Base-by-base conservation (phyloP, 2,888 invertebrate genomes). In the Aspidapion aeneum region DNA sequence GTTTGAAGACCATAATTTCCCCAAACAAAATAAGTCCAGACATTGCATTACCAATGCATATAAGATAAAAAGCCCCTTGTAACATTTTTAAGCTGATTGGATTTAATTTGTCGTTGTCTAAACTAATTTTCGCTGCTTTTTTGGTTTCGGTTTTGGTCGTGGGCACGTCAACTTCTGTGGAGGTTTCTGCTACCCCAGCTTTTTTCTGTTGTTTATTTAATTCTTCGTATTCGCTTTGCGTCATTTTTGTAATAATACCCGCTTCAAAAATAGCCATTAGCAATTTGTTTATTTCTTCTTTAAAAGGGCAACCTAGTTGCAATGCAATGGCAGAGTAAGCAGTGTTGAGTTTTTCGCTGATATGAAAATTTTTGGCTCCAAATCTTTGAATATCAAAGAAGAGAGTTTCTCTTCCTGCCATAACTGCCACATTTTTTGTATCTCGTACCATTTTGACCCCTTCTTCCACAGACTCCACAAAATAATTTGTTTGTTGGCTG, bases 291-390 rank as follows among this genome's bases (percentile, higher is more conserved):
- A 91, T 84, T 67, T 89, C 89, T 72, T 90, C 88, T 50, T 89
- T 80, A 74, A 86, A 91, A 1, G 90, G 90, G 72, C 90, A 90
- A 16, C 91, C 91, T 57, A 87, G 84, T 81, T 90, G 91, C 61
- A 91, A 81, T 0, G 90, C 90, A 52, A 91, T 89, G 0, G 90
- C 90, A 0, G 91, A 91, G 75, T 91, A 91, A 52, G 90, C 84
- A 0, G 90, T 91, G 70, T 89, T 90, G 9, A 91, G 79, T 77
- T 90, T 90, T 74, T 90, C 89, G 71, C 90, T 90, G 58, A 91
- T 77, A 79, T 91, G 90, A 76, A 90, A 89, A 78, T 87, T 84
- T 70, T 84, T 83, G 0, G 85, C 81, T 9, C 87, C 87, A 64
- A 66, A 49, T 19, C 89, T 82, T 74, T 88, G 88, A 58, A 89